These are phyloP conservation scores for Drosophila triauraria DNA, from an alignment of 1,140 invertebrate species.

Conservation along the genomic window DNA sequence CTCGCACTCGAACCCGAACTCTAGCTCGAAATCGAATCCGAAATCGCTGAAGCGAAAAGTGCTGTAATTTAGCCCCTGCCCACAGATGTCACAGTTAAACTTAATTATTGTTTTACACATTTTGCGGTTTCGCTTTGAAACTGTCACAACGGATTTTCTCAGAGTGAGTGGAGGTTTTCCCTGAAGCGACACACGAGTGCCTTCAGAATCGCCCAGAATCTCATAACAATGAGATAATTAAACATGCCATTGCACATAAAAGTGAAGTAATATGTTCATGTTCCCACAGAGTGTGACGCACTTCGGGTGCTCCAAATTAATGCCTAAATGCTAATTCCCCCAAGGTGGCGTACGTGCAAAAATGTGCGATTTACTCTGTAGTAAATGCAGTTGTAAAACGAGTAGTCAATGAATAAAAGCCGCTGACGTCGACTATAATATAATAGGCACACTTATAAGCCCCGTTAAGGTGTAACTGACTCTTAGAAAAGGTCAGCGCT, in stretches of 20 bases:
- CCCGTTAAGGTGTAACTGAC: slow-evolving; percentile 23
- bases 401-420: slow-evolving; percentile 58
- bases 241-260: slow-evolving; percentile 24
- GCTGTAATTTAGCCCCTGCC: slow-evolving; percentile 45
- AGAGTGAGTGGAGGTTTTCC: slow-evolving; percentile 15
- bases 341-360: slow-evolving; percentile 64
- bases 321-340: slow-evolving; percentile 55
- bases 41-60: slow-evolving; percentile 44
- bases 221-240: slow-evolving; percentile 23
- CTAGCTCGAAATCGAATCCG: slow-evolving; percentile 7
- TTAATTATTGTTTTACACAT: slow-evolving; percentile 46
- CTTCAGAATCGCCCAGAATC: background rate
- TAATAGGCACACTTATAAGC: slow-evolving; percentile 10
- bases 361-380: slow-evolving; percentile 55
- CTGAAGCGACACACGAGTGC: slow-evolving; percentile 14
- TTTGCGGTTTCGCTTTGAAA: slow-evolving; percentile 34
- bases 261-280: slow-evolving; percentile 58
- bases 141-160: slow-evolving; percentile 28
- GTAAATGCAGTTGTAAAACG: slow-evolving; percentile 53
- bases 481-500: slow-evolving; percentile 59
- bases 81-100: slow-evolving; percentile 12
- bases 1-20: background rate
- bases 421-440: slow-evolving; percentile 55
- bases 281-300: slow-evolving; percentile 18
- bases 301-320: slow-evolving; percentile 24